Percentiles rank a stretch among this genome's conserved stretches.
Evolutionary conservation across 2,113 vertebrate genomes (phyloP).

Genomic region (Macaca mulatta): DNA sequence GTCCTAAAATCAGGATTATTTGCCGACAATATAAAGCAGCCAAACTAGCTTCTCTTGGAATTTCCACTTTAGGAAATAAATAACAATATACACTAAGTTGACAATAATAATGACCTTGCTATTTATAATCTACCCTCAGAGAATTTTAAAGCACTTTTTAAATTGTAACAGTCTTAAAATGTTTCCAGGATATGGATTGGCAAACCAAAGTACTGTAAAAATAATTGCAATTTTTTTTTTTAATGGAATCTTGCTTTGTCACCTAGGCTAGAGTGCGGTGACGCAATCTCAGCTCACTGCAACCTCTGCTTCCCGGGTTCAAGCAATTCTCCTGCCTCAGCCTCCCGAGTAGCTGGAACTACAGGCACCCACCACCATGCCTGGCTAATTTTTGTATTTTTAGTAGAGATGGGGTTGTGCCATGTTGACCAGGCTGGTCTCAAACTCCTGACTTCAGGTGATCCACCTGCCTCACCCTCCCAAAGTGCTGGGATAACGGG

Average conservation of each 20-base stretch:
- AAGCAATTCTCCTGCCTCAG: background rate
- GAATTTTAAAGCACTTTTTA: background rate
- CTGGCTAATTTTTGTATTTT: background rate
- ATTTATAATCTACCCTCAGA: background rate
- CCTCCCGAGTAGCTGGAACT: background rate
- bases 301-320: background rate
- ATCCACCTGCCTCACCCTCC: background rate
- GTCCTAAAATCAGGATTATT: background rate
- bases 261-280: background rate
- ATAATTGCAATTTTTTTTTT: background rate
- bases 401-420: background rate
- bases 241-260: background rate
- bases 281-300: accelerated
- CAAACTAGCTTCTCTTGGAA: conserved; percentile 22
- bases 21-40: background rate
- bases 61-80: background rate
- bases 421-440: background rate
- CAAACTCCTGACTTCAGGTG: background rate
- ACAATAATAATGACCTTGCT: background rate
- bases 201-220: conserved; percentile 3
- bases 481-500: background rate
- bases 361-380: background rate
- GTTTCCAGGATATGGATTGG: background rate
- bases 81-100: background rate
- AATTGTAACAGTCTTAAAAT: conserved; percentile 4